Base-by-base conservation (phyloP, 1,140 invertebrate species). In the Drosophila neocordata region DNA sequence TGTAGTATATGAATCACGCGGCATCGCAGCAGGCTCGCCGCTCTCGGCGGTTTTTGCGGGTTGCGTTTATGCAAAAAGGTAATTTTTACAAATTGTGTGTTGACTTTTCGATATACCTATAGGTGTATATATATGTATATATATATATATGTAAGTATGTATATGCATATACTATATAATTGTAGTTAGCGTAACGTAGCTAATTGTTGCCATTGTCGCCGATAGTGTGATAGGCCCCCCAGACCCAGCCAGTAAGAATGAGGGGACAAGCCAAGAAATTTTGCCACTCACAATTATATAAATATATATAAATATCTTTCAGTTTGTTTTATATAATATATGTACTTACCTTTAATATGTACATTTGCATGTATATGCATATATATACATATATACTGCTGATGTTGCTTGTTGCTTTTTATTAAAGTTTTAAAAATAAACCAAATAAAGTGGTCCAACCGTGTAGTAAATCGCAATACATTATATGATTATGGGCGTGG, bases 1-100 rank as follows among this genome's bases (percentile, higher is more conserved):
- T 72, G 37, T 12, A 37, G 58, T 72, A 72, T 63, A 75, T 75
- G 73, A 75, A 84, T 84, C 82, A 73, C 73, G 44, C 64, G 41
- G 63, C 15, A 73, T 27, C 24, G 52, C 13, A 20, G 41, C 41
- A 48, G 52, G 52, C 52, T 55, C 52, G 52, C n/a, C 52, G 53
- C 53, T 56, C 31, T 56, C 53, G 53, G 13, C n/a, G 9, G 4
- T 22, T 52, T 24, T 24, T 31, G 4, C 5, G 15, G 1, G 41
- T 20, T 48, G 15, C 41, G 15, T 53, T 27, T 53, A 53, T 53
- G 51, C 51, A 53, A 34, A 34, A 56, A 65, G 27, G 53, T 13
- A 35, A 48, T 48, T 48, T 48, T 48, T 20, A 48, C 41, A 48
- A 48, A 48, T 48, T 48, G 41, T 48, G 18, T 48, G n/a, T 48